A percentile compares a stretch with the other conserved stretches of the same genome.
Conservation (phyloP, 1,140 invertebrate genomes). For the Drosophila jambulina region DNA sequence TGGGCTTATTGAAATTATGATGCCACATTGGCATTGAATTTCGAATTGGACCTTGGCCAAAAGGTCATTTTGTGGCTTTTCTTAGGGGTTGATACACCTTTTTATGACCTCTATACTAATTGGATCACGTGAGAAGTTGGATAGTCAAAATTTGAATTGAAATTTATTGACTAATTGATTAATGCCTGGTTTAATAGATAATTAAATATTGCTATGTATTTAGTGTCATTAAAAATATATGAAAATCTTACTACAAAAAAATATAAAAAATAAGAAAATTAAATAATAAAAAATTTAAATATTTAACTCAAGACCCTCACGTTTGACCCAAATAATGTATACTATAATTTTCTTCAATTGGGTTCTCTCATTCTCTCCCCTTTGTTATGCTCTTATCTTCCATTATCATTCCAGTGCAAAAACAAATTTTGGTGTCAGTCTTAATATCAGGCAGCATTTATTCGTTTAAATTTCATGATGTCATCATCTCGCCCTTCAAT, state of each 20-base stretch:
- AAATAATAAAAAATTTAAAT: background rate
- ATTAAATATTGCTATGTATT: background rate
- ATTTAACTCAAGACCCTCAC: constrained; percentile 8
- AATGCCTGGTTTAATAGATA: background rate
- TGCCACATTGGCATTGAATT: constrained; percentile 30
- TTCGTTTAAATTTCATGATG: constrained; percentile 18
- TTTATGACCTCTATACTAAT: constrained; percentile 8
- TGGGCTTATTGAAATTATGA: constrained; percentile 53
- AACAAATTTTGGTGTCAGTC: constrained; percentile 14
- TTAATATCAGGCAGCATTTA: constrained; percentile 23
- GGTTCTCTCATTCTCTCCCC: background rate
- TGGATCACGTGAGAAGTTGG: constrained; percentile 8
- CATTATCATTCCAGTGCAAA: constrained; percentile 23
- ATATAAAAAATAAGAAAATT: background rate
- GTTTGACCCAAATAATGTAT: constrained; percentile 16
- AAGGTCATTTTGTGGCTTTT: constrained; percentile 59
- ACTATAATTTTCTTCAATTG: background rate
- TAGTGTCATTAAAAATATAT: background rate
- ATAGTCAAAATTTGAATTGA: background rate
- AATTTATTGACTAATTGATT: background rate
- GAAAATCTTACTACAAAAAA: background rate
- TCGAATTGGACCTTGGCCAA: constrained; percentile 26
- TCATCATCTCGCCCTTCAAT: constrained; percentile 48
- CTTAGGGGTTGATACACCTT: background rate
- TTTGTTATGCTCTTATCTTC: constrained; percentile 26